A percentile compares a stretch with the other conserved stretches of the same genome.
Conservation (phyloP, 2,113 vertebrate genomes). For the Caloenas nicobarica region DNA sequence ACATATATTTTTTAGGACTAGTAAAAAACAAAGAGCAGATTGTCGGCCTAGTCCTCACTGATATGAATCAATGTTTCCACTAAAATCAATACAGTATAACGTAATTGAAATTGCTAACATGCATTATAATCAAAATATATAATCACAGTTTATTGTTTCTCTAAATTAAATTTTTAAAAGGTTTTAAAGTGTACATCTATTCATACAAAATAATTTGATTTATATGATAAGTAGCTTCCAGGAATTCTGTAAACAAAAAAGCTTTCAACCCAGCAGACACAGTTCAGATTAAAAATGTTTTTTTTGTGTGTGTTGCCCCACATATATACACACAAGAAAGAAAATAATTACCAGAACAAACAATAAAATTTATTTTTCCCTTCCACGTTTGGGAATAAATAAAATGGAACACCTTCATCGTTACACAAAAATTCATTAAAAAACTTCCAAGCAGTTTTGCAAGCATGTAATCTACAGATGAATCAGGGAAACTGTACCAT, state of each 20-base stretch:
- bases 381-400: not conserved
- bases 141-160: not conserved
- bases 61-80: not conserved
- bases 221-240: not conserved
- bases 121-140: not conserved
- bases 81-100: not conserved
- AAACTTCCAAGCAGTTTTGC: constrained; percentile 22
- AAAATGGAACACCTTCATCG: not conserved
- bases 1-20: not conserved
- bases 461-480: not conserved
- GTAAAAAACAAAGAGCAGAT: not conserved
- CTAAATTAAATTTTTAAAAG: not conserved
- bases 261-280: not conserved
- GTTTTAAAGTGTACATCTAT: not conserved
- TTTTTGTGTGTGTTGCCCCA: not conserved
- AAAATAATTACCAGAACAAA: not conserved
- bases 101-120: not conserved
- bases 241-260: not conserved
- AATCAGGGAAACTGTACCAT: constrained; percentile 20
- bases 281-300: not conserved
- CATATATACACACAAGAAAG: not conserved
- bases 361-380: not conserved
- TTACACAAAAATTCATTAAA: not conserved
- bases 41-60: not conserved
- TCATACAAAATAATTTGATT: not conserved